phyloP scores from a whole-genome alignment of 2,888 invertebrate genomes.

The Tipula unca region DNA sequence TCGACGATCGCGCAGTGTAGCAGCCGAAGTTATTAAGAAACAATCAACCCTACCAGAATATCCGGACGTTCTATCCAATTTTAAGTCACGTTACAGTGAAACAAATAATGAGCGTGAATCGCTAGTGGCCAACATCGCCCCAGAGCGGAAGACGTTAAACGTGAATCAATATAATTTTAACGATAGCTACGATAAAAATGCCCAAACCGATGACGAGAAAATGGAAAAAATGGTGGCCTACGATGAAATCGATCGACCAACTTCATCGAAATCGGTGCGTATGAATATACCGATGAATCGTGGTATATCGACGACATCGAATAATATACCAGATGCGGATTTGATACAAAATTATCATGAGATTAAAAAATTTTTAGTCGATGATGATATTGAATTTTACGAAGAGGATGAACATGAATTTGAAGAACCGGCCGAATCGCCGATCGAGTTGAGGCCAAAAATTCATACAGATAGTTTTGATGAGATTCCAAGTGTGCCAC shows the following conservation, averaged over 20 bases:
- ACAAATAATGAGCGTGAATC: not conserved
- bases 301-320: not conserved
- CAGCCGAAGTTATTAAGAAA: conserved; percentile 30
- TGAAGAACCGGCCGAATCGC: conserved; percentile 20
- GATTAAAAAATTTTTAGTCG: conserved; percentile 33
- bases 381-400: conserved; percentile 19
- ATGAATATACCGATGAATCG: not conserved
- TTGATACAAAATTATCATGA: conserved; percentile 27
- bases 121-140: not conserved
- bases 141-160: conserved; percentile 22
- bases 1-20: conserved; percentile 23
- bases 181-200: not conserved
- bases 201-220: conserved; percentile 25
- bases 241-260: not conserved
- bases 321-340: conserved; percentile 24
- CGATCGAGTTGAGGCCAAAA: not conserved
- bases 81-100: not conserved
- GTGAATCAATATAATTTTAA: conserved; percentile 24
- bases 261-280: not conserved
- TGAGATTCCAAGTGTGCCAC: conserved; percentile 42
- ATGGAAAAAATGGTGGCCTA: not conserved
- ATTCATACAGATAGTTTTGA: conserved; percentile 27
- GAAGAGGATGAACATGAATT: conserved; percentile 20
- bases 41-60: conserved; percentile 29
- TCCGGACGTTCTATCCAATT: conserved; percentile 14